A percentile compares a stretch with the other conserved stretches of the same genome.
These are phyloP conservation scores for Glandiceps talaboti DNA, from an alignment of 53 echinoderm and acorn worm species.

Conservation along the genomic window DNA sequence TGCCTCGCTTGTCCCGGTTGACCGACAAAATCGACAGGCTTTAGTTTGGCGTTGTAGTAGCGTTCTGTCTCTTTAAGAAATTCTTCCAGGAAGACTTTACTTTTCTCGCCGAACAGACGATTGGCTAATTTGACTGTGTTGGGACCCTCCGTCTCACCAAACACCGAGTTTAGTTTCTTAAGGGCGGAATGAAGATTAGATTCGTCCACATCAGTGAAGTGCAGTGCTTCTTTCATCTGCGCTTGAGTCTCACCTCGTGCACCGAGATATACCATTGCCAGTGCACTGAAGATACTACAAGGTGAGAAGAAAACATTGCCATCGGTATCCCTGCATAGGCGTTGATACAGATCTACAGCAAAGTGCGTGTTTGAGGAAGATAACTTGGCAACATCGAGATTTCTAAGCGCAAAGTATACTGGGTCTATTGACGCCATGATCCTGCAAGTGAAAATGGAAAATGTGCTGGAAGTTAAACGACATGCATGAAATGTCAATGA, in stretches of 20 bases:
- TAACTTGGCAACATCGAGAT: background rate
- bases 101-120: background rate
- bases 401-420: no score
- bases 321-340: background rate
- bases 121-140: background rate
- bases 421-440: no score
- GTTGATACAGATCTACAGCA: constrained; percentile 29
- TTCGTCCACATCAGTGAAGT: background rate
- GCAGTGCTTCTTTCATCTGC: background rate
- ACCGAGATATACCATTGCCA: background rate
- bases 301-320: background rate
- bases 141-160: background rate
- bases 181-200: background rate
- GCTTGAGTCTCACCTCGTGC: background rate
- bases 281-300: background rate
- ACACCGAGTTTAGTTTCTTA: background rate
- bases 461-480: no score
- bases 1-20: background rate
- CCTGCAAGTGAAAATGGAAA: no score
- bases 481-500: no score
- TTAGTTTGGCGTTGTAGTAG: constrained; percentile 2
- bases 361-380: constrained; percentile 15
- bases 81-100: background rate
- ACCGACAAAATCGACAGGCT: background rate
- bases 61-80: background rate